Conservation (phyloP, 2,113 vertebrate genomes). For the Dromaius novaehollandiae region DNA sequence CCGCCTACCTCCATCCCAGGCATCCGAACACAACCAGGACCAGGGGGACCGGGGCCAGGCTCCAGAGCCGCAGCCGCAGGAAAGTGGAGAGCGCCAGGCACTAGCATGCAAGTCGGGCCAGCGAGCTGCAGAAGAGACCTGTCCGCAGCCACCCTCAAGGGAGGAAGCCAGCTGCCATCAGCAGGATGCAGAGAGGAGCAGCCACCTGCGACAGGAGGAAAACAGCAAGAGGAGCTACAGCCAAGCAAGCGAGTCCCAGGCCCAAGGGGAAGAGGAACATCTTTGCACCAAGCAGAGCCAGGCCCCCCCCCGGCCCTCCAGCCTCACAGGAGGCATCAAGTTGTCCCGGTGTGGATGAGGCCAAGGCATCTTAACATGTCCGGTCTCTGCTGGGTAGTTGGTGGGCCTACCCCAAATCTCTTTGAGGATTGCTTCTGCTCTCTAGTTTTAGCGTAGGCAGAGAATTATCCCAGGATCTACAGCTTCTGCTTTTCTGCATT, state of each 20-base stretch:
- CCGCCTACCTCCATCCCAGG: background rate
- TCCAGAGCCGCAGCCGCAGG: background rate
- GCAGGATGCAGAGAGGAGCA: background rate
- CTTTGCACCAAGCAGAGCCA: background rate
- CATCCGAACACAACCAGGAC: background rate
- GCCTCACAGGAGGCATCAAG: background rate
- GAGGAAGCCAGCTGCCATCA: background rate
- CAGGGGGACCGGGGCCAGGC: background rate
- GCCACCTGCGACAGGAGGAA: background rate
- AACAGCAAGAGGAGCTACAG: background rate
- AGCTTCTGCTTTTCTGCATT: background rate
- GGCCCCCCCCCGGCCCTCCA: rapidly evolving
- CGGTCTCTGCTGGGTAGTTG: background rate
- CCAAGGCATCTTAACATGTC: background rate
- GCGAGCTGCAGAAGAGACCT: rapidly evolving
- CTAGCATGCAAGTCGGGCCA: rapidly evolving
- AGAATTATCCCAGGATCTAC: background rate
- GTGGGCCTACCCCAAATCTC: background rate
- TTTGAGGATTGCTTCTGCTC: background rate
- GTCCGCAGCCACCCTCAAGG: rapidly evolving
- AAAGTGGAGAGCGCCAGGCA: background rate
- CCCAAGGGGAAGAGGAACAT: background rate
- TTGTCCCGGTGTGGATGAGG: rapidly evolving
- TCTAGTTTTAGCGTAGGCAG: background rate
- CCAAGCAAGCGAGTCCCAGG: rapidly evolving